Percentiles rank a stretch among this genome's conserved stretches.
Conservation (phyloP, 1,140 invertebrate species). For the Scaptomyza pallida region DNA sequence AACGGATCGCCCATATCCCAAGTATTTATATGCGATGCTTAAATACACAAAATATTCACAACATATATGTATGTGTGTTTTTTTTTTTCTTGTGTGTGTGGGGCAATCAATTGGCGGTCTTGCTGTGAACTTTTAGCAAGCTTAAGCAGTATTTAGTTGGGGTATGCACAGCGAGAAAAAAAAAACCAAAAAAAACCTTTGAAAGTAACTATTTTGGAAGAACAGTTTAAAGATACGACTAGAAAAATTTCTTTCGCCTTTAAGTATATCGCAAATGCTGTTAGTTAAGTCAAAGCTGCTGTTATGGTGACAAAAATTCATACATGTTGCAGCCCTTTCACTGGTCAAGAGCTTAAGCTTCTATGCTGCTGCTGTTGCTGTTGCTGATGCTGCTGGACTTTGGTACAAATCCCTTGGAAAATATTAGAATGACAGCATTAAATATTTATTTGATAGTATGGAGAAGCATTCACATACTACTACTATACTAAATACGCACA, state of each 20-base stretch:
- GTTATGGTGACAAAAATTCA: conserved; percentile 42
- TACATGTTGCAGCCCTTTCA: conserved; percentile 46
- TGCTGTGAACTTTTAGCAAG: conserved; percentile 33
- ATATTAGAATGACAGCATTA: conserved; percentile 21
- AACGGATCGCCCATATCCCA: conserved; percentile 2
- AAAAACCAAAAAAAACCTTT: neutral
- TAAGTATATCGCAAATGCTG: too few relatives aligned
- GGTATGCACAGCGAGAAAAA: neutral
- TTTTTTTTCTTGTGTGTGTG: neutral
- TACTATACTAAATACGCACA: too few relatives aligned
- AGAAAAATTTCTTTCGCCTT: too few relatives aligned
- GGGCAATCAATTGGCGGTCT: conserved; percentile 25
- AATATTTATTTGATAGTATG: conserved; percentile 3
- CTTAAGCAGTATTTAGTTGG: conserved; percentile 43
- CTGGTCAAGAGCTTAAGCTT: conserved; percentile 44
- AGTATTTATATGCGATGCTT: neutral
- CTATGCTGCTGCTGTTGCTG: too few relatives aligned
- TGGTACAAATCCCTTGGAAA: conserved; percentile 34
- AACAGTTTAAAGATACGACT: too few relatives aligned
- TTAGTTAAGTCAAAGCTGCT: conserved; percentile 11
- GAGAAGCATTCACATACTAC: neutral
- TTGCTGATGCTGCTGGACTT: too few relatives aligned
- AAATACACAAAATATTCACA: too few relatives aligned
- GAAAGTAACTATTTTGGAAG: too few relatives aligned
- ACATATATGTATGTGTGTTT: conserved; percentile 7